Conservation (phyloP, 2,888 invertebrate genomes). For the Cyclophora punctaria region DNA sequence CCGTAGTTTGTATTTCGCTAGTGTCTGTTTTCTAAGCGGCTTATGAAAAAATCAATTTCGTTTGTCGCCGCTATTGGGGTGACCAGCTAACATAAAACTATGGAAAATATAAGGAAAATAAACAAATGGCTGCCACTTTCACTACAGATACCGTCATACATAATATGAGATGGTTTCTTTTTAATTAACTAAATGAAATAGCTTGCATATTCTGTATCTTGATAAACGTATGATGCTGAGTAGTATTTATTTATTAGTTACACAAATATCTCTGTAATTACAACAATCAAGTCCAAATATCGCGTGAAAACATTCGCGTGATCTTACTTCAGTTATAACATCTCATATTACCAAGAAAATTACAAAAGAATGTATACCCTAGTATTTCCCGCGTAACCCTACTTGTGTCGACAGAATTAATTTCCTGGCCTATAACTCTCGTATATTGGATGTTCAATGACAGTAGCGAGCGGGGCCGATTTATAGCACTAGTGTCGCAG, state of each 20-base stretch:
- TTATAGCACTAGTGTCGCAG: slow-evolving; percentile 57
- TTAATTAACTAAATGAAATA: no score
- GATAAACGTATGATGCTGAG: no score
- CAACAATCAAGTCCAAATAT: not conserved
- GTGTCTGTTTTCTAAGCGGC: slow-evolving; percentile 50
- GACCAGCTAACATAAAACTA: slow-evolving; percentile 16
- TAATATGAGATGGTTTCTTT: no score
- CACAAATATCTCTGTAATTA: no score
- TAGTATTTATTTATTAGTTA: no score
- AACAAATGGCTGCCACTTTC: no score
- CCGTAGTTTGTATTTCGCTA: slow-evolving; percentile 45
- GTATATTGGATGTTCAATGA: slow-evolving; percentile 68
- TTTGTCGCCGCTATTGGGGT: slow-evolving; percentile 40
- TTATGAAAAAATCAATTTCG: slow-evolving; percentile 64
- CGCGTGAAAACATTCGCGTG: no score
- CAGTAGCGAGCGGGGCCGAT: slow-evolving; percentile 62
- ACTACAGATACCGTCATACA: no score
- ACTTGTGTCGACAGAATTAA: slow-evolving; percentile 71
- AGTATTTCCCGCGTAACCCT: slow-evolving; percentile 47
- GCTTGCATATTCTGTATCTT: no score
- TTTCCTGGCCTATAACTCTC: slow-evolving; percentile 73
- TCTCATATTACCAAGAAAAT: slow-evolving; percentile 13
- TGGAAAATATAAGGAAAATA: no score
- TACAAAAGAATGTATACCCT: slow-evolving; percentile 22
- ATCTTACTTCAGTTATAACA: no score